Evolutionary conservation across 2,797 vertebrate genomes (phyloP).

Genomic region (Semaprochilodus insignis): DNA sequence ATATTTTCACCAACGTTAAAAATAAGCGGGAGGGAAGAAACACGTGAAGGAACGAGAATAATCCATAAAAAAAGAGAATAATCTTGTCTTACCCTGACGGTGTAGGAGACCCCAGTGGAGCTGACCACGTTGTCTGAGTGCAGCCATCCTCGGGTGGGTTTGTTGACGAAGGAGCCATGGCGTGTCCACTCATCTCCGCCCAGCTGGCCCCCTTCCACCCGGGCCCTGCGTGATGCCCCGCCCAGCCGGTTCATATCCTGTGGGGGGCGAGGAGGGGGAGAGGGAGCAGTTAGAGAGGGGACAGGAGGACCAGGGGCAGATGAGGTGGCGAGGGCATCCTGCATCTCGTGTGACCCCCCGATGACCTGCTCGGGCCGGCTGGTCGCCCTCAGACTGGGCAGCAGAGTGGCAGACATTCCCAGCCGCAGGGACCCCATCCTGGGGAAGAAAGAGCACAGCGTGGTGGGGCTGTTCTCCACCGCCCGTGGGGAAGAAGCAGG

Average conservation of each 20-base stretch:
- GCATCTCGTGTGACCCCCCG: conserved; percentile 59
- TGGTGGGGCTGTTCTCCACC: conserved; percentile 91
- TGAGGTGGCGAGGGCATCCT: conserved; percentile 69
- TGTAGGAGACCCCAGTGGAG: conserved; percentile 93
- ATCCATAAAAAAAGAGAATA: neutral
- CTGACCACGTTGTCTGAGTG: conserved; percentile 94
- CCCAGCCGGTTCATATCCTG: conserved; percentile 99
- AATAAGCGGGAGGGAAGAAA: neutral
- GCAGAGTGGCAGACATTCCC: conserved; percentile 84
- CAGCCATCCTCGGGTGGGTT: conserved; percentile 95
- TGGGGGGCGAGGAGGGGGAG: conserved; percentile 84
- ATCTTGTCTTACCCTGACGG: conserved; percentile 84
- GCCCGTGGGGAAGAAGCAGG: conserved; percentile 74
- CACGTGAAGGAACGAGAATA: neutral
- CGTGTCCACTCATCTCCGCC: conserved; percentile 98
- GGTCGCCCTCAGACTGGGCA: conserved; percentile 78
- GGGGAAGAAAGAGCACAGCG: conserved; percentile 96
- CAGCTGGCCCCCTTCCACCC: conserved; percentile 97
- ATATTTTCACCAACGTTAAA: neutral
- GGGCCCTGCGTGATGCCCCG: conserved; percentile 90
- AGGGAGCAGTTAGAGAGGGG: conserved; percentile 79
- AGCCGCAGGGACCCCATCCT: conserved; percentile 91
- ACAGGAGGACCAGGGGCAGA: conserved; percentile 76
- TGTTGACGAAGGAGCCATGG: conserved; percentile 98
- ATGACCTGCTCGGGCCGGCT: conserved; percentile 61